Percentiles rank a stretch among this genome's conserved stretches.
Evolutionary conservation across 2,888 invertebrate species (phyloP).

Genomic region (Saturnia pavonia): DNA sequence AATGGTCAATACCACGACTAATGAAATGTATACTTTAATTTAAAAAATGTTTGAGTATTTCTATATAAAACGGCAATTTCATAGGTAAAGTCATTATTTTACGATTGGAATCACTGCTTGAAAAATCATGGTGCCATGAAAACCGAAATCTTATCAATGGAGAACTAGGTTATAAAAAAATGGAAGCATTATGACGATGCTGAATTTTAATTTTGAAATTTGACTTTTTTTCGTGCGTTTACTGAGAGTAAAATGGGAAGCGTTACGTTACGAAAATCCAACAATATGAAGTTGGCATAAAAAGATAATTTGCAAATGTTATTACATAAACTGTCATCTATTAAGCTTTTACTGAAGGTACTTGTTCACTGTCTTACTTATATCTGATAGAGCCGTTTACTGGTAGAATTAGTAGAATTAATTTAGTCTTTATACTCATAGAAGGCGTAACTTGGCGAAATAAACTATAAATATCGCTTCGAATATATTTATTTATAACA

Average conservation of each 20-base stretch:
- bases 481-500: too few relatives aligned
- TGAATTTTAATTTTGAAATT: not conserved
- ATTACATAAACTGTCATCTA: not conserved
- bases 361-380: not conserved
- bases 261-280: not conserved
- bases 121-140: too few relatives aligned
- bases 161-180: too few relatives aligned
- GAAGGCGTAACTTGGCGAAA: too few relatives aligned
- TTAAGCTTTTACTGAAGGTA: not conserved
- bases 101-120: not conserved
- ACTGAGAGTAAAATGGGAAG: not conserved
- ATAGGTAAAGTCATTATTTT: too few relatives aligned
- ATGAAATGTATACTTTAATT: too few relatives aligned
- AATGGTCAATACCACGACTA: too few relatives aligned
- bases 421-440: too few relatives aligned
- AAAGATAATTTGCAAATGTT: not conserved
- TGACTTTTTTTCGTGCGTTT: not conserved
- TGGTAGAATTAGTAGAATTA: not conserved
- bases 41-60: too few relatives aligned
- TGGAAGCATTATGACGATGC: not conserved
- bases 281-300: not conserved
- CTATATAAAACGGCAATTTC: too few relatives aligned
- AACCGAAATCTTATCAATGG: too few relatives aligned
- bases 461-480: too few relatives aligned
- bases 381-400: not conserved